Base-by-base conservation (phyloP, 2,888 invertebrate species). In the Leistus spinibarbis region DNA sequence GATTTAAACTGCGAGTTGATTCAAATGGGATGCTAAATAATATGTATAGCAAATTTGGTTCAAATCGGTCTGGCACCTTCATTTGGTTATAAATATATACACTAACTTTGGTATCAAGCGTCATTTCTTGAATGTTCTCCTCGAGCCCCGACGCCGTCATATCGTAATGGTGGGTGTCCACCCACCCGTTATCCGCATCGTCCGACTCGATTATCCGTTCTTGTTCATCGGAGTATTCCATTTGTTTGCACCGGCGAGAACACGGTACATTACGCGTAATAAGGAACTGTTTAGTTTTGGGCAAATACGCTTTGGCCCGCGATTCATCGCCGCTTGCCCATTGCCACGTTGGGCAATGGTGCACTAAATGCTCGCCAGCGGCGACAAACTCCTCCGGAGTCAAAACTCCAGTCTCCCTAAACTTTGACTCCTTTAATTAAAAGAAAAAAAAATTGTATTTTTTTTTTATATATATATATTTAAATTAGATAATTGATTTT, bases 331-430 rank as follows among this genome's bases (percentile, higher is more conserved):
- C 98, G 79, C 90, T 89, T 0, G 95, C 93, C 99, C 99, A 99
- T 83, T 97, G 96, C 99, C 99, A 99, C 0, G 99, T 99, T 0
- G 99, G 99, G 83, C 99, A 99, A 84, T 99, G 98, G 86, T 99
- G 98, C 0, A 99, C 98, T 73, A 99, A 87, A 86, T 99, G 99
- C 83, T 99, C 99, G 0, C 99, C 99, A 19, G 99, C 99, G 2
- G 95, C 96, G 2, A 99, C 96, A 89, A 99, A 99, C 88, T 99
- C 99, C 85, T 98, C 98, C 0, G 99, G 99, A n/a, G 98, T 99
- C 24, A 99, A 85, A 1, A 99, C 98, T 40, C 99, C 99, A 13
- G 98, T 99, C 86, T 99, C 98, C 80, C 94, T 92, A 85, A 98
- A 99, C 86, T 97, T 98, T 3, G 98, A 98, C 86, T 97, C 97